A percentile compares a stretch with the other conserved stretches of the same genome.
Conservation (phyloP, 2,797 vertebrate genomes). For the Catharus ustulatus region DNA sequence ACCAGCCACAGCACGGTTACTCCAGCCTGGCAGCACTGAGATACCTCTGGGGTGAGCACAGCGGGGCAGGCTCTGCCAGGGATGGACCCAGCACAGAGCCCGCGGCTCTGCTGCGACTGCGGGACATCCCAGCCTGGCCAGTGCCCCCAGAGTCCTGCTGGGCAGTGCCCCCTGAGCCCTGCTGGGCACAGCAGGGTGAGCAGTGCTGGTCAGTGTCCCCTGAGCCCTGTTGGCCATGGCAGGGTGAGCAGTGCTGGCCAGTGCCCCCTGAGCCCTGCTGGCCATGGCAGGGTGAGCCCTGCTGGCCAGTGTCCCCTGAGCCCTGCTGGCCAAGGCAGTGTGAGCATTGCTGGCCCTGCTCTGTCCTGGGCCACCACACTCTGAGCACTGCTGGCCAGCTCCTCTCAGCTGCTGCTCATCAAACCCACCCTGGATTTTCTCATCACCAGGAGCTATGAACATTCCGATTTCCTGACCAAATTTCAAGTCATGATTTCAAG, state of each 20-base stretch:
- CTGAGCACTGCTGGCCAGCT: background rate
- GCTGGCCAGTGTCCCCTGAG: no score
- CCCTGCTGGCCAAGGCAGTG: no score
- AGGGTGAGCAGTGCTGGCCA: no score
- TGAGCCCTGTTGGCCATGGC: no score
- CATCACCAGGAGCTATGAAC: background rate
- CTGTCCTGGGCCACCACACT: background rate
- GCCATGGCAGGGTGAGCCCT: no score
- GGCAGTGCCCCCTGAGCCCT: no score
- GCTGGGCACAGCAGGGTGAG: no score
- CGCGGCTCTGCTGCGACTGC: background rate
- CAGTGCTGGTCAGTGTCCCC: no score
- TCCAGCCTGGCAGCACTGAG: no score
- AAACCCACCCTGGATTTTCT: background rate
- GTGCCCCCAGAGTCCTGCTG: background rate
- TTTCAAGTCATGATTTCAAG: background rate
- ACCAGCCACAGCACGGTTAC: no score
- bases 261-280: no score
- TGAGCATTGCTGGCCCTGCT: background rate
- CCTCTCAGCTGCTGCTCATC: background rate
- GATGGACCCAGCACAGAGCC: fast-evolving
- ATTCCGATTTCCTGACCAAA: background rate
- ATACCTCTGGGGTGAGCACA: fast-evolving
- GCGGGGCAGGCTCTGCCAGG: fast-evolving
- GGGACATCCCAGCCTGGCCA: background rate